Conservation (phyloP, 2,113 vertebrate species). For the Maccullochella peelii region DNA sequence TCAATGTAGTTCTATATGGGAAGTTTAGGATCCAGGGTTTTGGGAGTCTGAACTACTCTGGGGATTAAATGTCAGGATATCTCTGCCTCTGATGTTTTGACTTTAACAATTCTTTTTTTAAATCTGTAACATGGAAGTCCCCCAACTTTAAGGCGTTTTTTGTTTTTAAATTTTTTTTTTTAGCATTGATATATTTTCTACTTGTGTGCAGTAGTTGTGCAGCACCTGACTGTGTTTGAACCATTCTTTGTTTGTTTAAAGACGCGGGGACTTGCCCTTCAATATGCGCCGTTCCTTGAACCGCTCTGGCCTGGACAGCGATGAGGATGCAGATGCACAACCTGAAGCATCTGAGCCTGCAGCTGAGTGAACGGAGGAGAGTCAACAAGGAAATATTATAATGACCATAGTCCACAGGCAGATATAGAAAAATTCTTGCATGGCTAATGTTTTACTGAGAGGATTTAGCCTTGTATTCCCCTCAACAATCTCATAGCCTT, state of each 20-base stretch:
- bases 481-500: conserved; percentile 30
- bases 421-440: too few species aligned
- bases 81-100: background rate
- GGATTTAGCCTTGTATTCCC: conserved; percentile 25
- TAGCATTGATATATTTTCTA: background rate
- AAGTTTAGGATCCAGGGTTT: background rate
- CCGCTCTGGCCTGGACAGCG: conserved; percentile 78
- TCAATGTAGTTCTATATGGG: too few species aligned
- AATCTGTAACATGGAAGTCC: background rate
- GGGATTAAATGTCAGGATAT: background rate
- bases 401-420: background rate
- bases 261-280: conserved; percentile 78
- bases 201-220: background rate
- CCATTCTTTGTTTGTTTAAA: conserved; percentile 27
- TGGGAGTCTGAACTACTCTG: background rate
- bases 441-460: too few species aligned
- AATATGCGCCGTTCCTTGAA: conserved; percentile 57
- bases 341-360: conserved; percentile 64
- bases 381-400: background rate
- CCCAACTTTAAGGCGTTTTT: too few species aligned
- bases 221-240: background rate
- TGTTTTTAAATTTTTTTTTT: background rate
- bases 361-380: conserved; percentile 67
- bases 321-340: conserved; percentile 76
- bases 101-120: background rate